phyloP scores from a whole-genome alignment of 2,113 vertebrate species.

The Dendrocopos noguchii region DNA sequence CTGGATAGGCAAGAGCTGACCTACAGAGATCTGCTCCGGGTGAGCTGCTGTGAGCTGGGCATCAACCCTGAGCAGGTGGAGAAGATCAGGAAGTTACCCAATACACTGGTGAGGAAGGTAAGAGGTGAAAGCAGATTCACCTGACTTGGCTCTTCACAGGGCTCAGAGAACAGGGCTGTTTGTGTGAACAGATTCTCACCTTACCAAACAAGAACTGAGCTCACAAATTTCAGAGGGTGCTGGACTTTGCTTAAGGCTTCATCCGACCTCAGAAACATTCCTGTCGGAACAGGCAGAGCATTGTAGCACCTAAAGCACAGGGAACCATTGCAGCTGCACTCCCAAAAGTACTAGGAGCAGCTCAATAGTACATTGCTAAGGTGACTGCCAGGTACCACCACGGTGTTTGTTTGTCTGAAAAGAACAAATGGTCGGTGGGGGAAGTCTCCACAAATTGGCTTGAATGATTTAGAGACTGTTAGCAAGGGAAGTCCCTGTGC shows the following conservation, averaged over 20 bases:
- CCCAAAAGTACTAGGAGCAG: background rate
- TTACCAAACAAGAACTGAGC: background rate
- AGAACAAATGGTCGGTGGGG: background rate
- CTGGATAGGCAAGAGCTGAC: conserved; percentile 88
- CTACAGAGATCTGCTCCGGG: conserved; percentile 84
- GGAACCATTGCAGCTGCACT: background rate
- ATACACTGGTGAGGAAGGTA: conserved; percentile 91
- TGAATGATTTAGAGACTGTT: background rate
- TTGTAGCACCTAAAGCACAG: background rate
- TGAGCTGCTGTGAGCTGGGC: conserved; percentile 87
- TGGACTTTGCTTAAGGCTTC: background rate
- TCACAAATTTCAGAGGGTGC: background rate
- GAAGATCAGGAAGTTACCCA: conserved; percentile 91
- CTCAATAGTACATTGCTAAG: background rate
- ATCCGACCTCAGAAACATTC: background rate
- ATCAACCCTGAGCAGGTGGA: conserved; percentile 85
- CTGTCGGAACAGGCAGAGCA: background rate
- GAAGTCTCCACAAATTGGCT: background rate
- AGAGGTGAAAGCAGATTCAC: background rate
- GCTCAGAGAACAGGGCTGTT: background rate
- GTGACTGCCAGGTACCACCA: background rate
- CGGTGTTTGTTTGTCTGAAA: background rate
- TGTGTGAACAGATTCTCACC: background rate
- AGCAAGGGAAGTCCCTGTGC: background rate
- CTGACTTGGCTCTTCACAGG: background rate